Conservation (phyloP, 2,797 vertebrate species). For the Argentina silus region DNA sequence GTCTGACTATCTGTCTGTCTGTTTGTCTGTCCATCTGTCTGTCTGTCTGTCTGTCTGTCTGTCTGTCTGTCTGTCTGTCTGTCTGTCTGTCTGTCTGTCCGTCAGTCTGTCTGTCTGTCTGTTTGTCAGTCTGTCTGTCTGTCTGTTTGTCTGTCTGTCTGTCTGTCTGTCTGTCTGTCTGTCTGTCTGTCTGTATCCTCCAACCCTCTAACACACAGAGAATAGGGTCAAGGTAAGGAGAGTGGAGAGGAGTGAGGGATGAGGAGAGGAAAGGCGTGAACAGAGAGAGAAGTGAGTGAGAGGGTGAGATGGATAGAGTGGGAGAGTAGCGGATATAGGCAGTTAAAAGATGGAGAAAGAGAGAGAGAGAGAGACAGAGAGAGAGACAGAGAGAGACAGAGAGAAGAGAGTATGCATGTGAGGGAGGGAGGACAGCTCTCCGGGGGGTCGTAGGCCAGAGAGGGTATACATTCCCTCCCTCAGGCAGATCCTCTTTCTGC, state of each 20-base stretch:
- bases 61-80: neutral
- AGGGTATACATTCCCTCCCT: conserved; percentile 49
- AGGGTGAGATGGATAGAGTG: neutral
- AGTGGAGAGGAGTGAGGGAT: neutral
- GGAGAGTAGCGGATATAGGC: neutral
- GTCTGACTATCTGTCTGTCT: neutral
- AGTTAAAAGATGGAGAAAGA: conserved; percentile 3
- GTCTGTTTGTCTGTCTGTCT: no score
- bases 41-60: no score
- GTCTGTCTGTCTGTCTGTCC: neutral
- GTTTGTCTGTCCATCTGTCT: no score
- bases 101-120: conserved; percentile 4
- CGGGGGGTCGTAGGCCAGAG: neutral
- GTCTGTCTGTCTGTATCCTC: neutral
- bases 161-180: no score
- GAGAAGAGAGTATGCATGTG: neutral
- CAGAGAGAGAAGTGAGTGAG: neutral
- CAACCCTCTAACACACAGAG: neutral
- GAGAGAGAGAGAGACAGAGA: conserved; percentile 1
- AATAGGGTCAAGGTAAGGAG: neutral
- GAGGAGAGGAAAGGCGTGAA: neutral
- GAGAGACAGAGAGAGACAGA: conserved; percentile 19
- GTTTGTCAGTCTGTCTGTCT: neutral
- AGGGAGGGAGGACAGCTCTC: conserved; percentile 10
- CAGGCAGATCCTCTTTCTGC: conserved; percentile 56